Percentiles rank a stretch among this genome's conserved stretches.
Evolutionary conservation across 2,113 vertebrate genomes (phyloP).

Genomic region (Typhlomys cinereus): DNA sequence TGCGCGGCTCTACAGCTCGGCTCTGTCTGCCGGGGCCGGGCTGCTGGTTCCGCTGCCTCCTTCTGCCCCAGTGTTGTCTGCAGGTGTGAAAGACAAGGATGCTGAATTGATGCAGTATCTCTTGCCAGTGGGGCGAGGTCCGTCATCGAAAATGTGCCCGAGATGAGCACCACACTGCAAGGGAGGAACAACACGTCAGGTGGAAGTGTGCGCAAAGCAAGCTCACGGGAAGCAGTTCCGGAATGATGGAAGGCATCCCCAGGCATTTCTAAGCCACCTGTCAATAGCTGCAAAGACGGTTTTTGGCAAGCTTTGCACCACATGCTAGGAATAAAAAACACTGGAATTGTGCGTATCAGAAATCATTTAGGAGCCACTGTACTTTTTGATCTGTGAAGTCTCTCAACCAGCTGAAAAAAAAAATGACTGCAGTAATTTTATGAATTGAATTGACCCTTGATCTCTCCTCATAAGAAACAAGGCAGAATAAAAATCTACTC

Average conservation of each 20-base stretch:
- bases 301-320: constrained; percentile 56
- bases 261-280: constrained; percentile 54
- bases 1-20: constrained; percentile 79
- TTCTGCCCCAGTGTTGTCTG: constrained; percentile 74
- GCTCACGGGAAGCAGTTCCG: neutral
- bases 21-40: constrained; percentile 78
- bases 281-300: constrained; percentile 54
- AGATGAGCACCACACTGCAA: constrained; percentile 98
- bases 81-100: constrained; percentile 88
- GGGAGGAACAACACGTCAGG: constrained; percentile 73
- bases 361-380: constrained; percentile 66
- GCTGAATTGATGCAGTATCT: constrained; percentile 98
- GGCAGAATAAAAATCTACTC: constrained; percentile 62
- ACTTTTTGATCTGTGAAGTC: constrained; percentile 59
- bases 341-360: constrained; percentile 65
- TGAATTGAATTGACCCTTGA: constrained; percentile 65
- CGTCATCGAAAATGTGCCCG: constrained; percentile 98
- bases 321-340: constrained; percentile 65
- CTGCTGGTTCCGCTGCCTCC: neutral
- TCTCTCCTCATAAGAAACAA: constrained; percentile 70
- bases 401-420: constrained; percentile 72
- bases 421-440: constrained; percentile 71
- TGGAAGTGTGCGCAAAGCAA: neutral
- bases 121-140: constrained; percentile 95
- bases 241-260: constrained; percentile 40